phyloP scores from a whole-genome alignment of 2,113 vertebrate species.

The Lipophrys pholis region DNA sequence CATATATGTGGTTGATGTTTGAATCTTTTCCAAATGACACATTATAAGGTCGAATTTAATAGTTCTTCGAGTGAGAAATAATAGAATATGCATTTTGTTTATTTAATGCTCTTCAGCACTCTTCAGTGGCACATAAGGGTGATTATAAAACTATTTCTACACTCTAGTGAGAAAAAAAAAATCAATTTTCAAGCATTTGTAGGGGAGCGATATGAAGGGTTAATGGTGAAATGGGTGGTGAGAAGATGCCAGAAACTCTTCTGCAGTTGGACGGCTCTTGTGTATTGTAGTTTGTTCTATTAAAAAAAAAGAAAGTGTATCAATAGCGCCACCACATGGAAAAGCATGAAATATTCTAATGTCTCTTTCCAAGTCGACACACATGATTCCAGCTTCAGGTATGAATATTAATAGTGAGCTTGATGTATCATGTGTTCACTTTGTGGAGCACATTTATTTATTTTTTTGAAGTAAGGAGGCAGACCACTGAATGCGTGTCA shows the following conservation, averaged over 20 bases:
- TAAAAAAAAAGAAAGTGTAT: slow-evolving; percentile 58
- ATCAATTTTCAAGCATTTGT: too few species aligned
- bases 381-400: neutral
- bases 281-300: slow-evolving; percentile 25
- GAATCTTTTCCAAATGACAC: too few species aligned
- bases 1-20: too few species aligned
- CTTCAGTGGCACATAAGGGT: too few species aligned
- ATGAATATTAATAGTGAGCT: neutral
- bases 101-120: too few species aligned
- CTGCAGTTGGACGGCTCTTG: slow-evolving; percentile 22
- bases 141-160: too few species aligned
- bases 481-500: neutral
- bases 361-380: slow-evolving; percentile 9
- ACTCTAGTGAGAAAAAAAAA: too few species aligned
- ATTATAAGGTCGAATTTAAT: too few species aligned
- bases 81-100: too few species aligned
- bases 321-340: slow-evolving; percentile 80
- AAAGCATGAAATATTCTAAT: slow-evolving; percentile 22
- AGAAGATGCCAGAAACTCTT: slow-evolving; percentile 26
- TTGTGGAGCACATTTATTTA: neutral
- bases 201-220: neutral
- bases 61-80: too few species aligned
- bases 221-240: slow-evolving; percentile 9
- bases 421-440: neutral
- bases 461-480: neutral